These are phyloP conservation scores for Falco rusticolus DNA, from an alignment of 2,797 vertebrate genomes.

Conservation along the genomic window DNA sequence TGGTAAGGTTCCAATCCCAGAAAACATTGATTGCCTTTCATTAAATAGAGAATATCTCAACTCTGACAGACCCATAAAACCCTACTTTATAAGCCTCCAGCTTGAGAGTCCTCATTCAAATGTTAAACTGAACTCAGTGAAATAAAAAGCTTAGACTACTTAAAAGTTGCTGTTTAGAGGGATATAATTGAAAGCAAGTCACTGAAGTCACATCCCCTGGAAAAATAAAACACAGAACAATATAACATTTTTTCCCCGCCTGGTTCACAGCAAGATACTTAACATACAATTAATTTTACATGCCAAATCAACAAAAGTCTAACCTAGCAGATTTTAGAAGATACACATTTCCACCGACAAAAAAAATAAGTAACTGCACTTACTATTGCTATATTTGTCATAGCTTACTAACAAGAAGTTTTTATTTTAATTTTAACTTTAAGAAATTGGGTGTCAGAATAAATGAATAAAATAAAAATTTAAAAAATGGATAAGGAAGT, in stretches of 20 bases:
- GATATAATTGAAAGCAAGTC: slow-evolving; percentile 32
- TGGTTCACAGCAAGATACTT: slow-evolving; percentile 11
- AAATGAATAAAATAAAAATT: neutral
- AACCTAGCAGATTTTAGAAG: neutral
- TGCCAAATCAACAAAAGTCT: neutral
- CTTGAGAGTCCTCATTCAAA: neutral
- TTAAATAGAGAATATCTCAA: neutral
- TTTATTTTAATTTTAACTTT: no score
- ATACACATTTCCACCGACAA: neutral
- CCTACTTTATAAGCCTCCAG: neutral
- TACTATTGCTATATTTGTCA: neutral
- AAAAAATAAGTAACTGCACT: neutral
- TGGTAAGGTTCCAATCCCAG: neutral
- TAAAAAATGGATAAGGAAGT: neutral
- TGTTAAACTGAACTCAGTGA: neutral
- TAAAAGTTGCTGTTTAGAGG: slow-evolving; percentile 48
- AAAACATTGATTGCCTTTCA: neutral
- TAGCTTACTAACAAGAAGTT: neutral
- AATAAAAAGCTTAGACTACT: slow-evolving; percentile 18
- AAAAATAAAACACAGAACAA: slow-evolving; percentile 56
- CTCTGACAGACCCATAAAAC: neutral
- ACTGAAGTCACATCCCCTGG: slow-evolving; percentile 46
- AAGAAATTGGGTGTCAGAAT: neutral
- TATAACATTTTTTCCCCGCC: neutral
- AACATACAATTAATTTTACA: slow-evolving; percentile 6